phyloP scores from a whole-genome alignment of 2,888 invertebrate genomes.

The Fragum sueziense region DNA sequence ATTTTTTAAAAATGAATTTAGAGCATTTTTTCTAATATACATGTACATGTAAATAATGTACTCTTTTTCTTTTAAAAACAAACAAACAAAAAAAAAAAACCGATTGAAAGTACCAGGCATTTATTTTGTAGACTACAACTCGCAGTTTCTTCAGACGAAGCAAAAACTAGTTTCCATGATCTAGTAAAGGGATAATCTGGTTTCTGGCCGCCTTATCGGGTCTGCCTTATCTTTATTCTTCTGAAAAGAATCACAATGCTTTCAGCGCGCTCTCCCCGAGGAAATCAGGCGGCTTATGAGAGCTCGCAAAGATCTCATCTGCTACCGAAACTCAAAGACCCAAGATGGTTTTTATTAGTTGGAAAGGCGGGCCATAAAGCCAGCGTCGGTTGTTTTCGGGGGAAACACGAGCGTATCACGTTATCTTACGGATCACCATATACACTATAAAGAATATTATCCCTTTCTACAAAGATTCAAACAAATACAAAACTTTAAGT shows the following conservation, averaged over 20 bases:
- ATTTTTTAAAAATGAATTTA: no score
- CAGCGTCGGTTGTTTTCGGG: conserved; percentile 7
- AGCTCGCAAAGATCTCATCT: conserved; percentile 58
- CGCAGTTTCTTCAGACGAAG: no score
- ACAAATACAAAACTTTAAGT: no score
- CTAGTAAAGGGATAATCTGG: conserved; percentile 52
- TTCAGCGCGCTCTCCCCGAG: conserved; percentile 63
- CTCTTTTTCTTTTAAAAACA: no score
- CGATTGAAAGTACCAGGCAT: no score
- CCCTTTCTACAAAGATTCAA: no score
- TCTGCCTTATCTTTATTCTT: conserved; percentile 59
- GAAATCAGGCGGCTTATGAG: conserved; percentile 60
- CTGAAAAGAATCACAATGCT: conserved; percentile 64
- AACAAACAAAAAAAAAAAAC: no score
- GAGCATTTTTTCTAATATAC: no score
- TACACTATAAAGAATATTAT: conserved; percentile 51
- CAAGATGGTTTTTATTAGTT: conserved; percentile 58
- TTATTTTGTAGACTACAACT: no score
- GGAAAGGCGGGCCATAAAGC: conserved; percentile 57
- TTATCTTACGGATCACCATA: conserved; percentile 46
- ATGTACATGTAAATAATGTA: no score
- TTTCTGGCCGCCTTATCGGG: conserved; percentile 56
- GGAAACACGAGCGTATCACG: conserved; percentile 19
- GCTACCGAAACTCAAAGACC: conserved; percentile 49
- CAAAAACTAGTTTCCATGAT: no score